phyloP scores from a whole-genome alignment of 1,140 invertebrate species.

The Amphibalanus amphitrite region DNA sequence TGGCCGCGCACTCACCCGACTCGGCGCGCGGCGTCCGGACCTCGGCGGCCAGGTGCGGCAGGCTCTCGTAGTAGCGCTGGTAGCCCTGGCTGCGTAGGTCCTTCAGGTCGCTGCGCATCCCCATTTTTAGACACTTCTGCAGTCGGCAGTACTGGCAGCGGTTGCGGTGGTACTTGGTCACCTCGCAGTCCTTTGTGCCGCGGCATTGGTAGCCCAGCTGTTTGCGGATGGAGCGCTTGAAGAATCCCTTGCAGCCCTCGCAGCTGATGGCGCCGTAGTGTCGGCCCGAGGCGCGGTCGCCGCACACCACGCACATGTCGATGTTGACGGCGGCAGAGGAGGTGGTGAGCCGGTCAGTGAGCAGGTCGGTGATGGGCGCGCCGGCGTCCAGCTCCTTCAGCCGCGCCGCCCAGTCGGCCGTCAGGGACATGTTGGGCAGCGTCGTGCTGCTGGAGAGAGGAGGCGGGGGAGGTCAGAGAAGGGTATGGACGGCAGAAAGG shows the following conservation, averaged over 20 bases:
- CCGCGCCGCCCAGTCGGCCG: conserved; percentile 4
- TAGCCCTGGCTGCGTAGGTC: conserved; percentile 18
- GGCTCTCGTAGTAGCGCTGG: not conserved
- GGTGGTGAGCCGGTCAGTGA: not conserved
- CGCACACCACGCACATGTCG: not conserved
- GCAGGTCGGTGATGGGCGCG: conserved; percentile 1
- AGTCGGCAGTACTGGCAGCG: conserved; percentile 93
- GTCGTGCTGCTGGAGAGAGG: not conserved
- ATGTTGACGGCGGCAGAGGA: not conserved
- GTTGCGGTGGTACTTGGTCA: conserved; percentile 92
- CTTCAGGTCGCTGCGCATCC: conserved; percentile 98
- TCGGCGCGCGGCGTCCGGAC: not conserved
- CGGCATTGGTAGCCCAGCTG: conserved; percentile 90
- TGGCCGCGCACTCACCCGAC: not conserved
- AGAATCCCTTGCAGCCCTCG: conserved; percentile 85
- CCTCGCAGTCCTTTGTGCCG: conserved; percentile 84
- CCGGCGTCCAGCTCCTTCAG: conserved; percentile 3
- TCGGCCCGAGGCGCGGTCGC: conserved; percentile 30
- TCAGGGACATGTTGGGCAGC: not conserved
- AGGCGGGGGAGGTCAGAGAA: too few species aligned
- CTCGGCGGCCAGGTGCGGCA: not conserved
- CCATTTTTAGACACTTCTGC: conserved; percentile 83
- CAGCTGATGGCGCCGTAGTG: conserved; percentile 90
- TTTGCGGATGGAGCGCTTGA: conserved; percentile 81
- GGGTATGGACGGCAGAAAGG: too few species aligned